These are phyloP conservation scores for Anorthoa munda DNA, from an alignment of 2,888 invertebrate species.

Conservation along the genomic window DNA sequence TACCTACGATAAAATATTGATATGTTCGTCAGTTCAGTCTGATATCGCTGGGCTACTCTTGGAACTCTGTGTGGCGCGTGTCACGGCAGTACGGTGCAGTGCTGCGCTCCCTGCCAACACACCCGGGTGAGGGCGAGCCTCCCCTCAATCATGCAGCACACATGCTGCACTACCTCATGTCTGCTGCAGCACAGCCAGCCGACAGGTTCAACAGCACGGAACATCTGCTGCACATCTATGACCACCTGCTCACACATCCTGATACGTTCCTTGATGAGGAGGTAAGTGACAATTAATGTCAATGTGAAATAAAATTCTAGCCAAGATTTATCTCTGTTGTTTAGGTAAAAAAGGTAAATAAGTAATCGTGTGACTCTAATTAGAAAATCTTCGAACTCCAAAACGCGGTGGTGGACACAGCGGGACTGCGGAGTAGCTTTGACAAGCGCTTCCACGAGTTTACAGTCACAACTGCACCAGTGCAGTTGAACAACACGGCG, in stretches of 20 bases:
- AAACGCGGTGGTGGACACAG: conserved; percentile 81
- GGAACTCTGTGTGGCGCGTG: conserved; percentile 90
- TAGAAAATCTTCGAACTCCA: conserved; percentile 88
- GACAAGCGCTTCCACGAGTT: conserved; percentile 80
- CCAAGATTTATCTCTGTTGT: not conserved
- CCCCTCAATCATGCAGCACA: conserved; percentile 91
- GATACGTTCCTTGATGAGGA: conserved; percentile 94
- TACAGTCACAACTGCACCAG: conserved; percentile 78
- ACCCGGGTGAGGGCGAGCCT: conserved; percentile 93
- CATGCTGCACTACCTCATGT: conserved; percentile 90
- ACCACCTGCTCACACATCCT: conserved; percentile 84
- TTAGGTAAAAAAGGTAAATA: not conserved
- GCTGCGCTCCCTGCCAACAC: conserved; percentile 86
- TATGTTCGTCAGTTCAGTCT: conserved; percentile 77
- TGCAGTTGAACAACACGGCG: conserved; percentile 79
- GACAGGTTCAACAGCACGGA: conserved; percentile 91
- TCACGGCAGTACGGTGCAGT: conserved; percentile 90
- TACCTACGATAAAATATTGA: not conserved
- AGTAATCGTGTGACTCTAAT: conserved; percentile 41
- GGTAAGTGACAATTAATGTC: conserved; percentile 87
- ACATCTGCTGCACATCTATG: conserved; percentile 91
- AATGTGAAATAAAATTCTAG: not conserved
- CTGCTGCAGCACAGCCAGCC: conserved; percentile 78
- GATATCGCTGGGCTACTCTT: conserved; percentile 92
- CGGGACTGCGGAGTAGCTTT: conserved; percentile 79